Percentiles rank a stretch among this genome's conserved stretches.
phyloP scores from a whole-genome alignment of 2,113 vertebrate species.

The Smithornis capensis region DNA sequence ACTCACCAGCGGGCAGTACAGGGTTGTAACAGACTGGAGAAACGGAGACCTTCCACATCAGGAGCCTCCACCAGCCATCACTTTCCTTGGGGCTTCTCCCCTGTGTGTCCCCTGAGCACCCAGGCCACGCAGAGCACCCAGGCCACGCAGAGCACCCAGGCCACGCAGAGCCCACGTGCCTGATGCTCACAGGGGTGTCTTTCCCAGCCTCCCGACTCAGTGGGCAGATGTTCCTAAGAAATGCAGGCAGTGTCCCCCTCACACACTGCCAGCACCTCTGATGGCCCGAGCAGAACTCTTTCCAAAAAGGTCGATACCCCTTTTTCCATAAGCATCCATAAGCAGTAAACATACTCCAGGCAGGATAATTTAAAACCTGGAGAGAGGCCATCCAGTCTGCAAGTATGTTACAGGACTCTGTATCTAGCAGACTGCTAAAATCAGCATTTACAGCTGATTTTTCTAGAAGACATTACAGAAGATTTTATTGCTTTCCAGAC shows the following conservation, averaged over 20 bases:
- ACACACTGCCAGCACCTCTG: background rate
- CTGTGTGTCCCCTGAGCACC: background rate
- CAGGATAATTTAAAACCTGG: background rate
- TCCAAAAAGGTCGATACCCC: background rate
- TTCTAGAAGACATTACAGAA: background rate
- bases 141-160: background rate
- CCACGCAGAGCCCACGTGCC: background rate
- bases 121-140: background rate
- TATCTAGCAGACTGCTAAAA: background rate
- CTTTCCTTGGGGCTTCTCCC: background rate
- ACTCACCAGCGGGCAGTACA: background rate
- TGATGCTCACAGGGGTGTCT: background rate
- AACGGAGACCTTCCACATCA: background rate
- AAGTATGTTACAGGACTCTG: background rate
- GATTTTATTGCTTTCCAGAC: background rate
- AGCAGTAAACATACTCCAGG: background rate
- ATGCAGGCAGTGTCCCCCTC: background rate
- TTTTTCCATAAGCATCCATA: background rate
- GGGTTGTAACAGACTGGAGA: background rate
- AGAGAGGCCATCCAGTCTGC: background rate
- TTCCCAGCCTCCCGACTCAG: background rate
- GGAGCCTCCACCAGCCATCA: fast-evolving
- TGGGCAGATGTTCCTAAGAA: background rate
- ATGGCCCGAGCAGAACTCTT: background rate
- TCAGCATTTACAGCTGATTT: background rate